Evolutionary conservation across 2,888 invertebrate species (phyloP), one percentile per base, ranked within the genome.

Genomic region (Chrysomela aeneicollis): DNA sequence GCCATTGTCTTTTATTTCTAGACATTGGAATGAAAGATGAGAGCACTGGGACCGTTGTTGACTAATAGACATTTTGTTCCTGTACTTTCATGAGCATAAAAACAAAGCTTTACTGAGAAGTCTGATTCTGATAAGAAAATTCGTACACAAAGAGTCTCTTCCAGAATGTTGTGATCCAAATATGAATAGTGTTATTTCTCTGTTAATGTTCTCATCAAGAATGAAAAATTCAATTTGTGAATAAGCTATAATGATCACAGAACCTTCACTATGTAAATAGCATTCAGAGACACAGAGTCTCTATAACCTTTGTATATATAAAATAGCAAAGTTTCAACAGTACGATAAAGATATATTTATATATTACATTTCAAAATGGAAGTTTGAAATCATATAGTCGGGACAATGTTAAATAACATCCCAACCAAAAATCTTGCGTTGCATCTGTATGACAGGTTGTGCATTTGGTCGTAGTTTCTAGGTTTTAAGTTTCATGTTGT

Each of bases 71-170:
- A 54, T 37, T 55, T 46, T 15, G 49, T 62, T 30, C 49, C 21
- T 63, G 50, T 63, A 59, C 57, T 65, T 55, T 63, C 26, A 21
- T 66, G 69, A 69, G 67, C 66, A 61, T 63, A 58, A 58, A 67
- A 67, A 64, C 47, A 65, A 71, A 71, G 70, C 68, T 71, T 71
- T 67, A 68, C 63, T 64, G 37, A 69, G 70, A 72, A 72, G 72
- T 72, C 72, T 72, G 72, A 72, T 66, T 63, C 61, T 62, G 59
- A 59, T 42, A 49, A 42, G 58, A 53, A 47, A 42, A 58, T 17
- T 32, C 47, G 42, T 53, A 42, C 22, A 35, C 19, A 46, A n/a
- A 46, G 26, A 22, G 32, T 46, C 15, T 6, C 54, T 66, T 59
- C 30, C 59, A 47, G 46, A 54, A 54, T 51, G 18, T 57, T 51